Percentiles rank a stretch among this genome's conserved stretches.
phyloP scores from a whole-genome alignment of 2,113 vertebrate genomes.

The Todiramphus saurophagus region DNA sequence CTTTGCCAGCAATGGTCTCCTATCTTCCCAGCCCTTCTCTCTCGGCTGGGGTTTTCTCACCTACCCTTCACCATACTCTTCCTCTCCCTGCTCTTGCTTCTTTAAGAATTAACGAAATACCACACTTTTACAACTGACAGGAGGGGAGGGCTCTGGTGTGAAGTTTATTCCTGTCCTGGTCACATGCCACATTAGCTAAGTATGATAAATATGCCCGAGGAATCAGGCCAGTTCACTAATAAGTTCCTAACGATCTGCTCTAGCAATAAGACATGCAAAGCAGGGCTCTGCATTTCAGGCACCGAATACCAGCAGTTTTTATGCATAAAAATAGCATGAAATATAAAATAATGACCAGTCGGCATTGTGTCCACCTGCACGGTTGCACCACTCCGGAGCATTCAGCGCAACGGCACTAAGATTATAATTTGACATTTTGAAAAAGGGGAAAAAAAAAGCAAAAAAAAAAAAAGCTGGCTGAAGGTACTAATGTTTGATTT shows the following conservation, averaged over 20 bases:
- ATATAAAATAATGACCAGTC: slow-evolving; percentile 49
- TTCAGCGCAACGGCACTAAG: slow-evolving; percentile 14
- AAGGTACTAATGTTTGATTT: slow-evolving; percentile 53
- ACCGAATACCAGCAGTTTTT: slow-evolving; percentile 1
- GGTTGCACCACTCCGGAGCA: not conserved
- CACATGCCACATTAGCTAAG: slow-evolving; percentile 18
- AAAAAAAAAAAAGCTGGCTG: not conserved
- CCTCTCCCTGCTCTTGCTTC: not conserved
- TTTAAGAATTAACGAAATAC: not conserved
- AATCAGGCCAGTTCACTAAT: slow-evolving; percentile 47
- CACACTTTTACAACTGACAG: not conserved
- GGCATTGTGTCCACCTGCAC: not conserved
- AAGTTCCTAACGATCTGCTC: slow-evolving; percentile 28
- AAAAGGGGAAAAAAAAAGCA: not conserved
- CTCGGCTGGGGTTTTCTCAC: not conserved
- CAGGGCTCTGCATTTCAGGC: not conserved
- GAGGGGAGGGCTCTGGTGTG: slow-evolving; percentile 7
- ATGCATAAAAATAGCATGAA: not conserved
- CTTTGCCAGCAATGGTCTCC: not conserved
- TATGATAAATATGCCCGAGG: slow-evolving; percentile 21
- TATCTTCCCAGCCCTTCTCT: not conserved
- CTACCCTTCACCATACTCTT: not conserved
- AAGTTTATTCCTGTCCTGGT: slow-evolving; percentile 58
- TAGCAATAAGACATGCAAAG: slow-evolving; percentile 11
- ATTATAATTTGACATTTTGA: slow-evolving; percentile 43